Conservation (phyloP, 2,797 vertebrate species). For the Sus cebifrons region DNA sequence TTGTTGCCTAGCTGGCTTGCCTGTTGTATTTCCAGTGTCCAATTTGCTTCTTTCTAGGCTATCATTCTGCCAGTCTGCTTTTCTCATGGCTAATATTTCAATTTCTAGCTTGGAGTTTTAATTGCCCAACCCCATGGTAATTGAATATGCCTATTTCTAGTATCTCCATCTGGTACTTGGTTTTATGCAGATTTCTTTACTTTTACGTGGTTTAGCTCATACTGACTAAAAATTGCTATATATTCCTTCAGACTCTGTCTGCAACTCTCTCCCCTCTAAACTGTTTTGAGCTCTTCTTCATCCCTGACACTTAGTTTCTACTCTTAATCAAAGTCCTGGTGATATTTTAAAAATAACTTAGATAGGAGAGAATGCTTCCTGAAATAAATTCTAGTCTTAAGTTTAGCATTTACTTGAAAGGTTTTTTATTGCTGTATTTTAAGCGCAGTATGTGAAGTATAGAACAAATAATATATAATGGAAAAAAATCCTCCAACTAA, state of each 20-base stretch:
- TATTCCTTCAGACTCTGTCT: not conserved
- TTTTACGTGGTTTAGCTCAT: slow-evolving; percentile 62
- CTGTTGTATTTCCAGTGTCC: not conserved
- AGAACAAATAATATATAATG: slow-evolving; percentile 5
- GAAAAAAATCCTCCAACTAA: slow-evolving; percentile 3
- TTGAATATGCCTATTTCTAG: slow-evolving; percentile 35
- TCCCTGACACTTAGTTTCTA: slow-evolving; percentile 30
- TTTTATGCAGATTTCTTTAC: slow-evolving; percentile 56
- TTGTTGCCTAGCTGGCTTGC: not conserved
- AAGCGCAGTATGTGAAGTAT: slow-evolving; percentile 17
- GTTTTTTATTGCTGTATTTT: slow-evolving; percentile 31
- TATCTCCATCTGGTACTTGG: slow-evolving; percentile 13
- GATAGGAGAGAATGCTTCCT: not conserved
- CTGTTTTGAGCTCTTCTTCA: not conserved
- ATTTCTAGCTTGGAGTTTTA: slow-evolving; percentile 62
- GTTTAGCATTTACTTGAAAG: not conserved
- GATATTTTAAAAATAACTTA: slow-evolving; percentile 56
- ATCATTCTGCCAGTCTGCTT: slow-evolving; percentile 36
- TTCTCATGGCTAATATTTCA: slow-evolving; percentile 61
- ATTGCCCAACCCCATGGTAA: slow-evolving; percentile 1
- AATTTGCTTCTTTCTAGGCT: not conserved
- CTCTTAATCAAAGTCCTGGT: slow-evolving; percentile 35
- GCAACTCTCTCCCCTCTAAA: not conserved
- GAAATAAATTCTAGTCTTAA: slow-evolving; percentile 61
- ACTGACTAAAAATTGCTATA: slow-evolving; percentile 29